Conservation (phyloP, 2,113 vertebrate genomes). For the Alaudala cheleensis region DNA sequence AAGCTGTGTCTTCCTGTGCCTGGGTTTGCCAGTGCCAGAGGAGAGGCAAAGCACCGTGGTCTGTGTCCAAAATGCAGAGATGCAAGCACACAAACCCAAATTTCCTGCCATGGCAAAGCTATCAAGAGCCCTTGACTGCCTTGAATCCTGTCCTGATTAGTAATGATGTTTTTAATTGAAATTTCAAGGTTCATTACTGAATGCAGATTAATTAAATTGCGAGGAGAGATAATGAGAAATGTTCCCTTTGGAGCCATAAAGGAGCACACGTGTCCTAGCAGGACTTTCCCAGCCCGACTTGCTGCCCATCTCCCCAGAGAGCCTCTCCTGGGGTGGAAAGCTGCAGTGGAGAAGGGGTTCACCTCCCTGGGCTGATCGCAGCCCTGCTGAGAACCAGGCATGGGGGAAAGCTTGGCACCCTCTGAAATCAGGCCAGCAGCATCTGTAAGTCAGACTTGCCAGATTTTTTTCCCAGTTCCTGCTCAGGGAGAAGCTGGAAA, state of each 20-base stretch:
- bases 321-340: not conserved
- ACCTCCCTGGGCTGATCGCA: not conserved
- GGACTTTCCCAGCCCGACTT: not conserved
- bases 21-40: not conserved
- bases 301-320: not conserved
- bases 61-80: not conserved
- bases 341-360: accelerated
- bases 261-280: not conserved
- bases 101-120: not conserved
- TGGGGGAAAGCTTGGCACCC: accelerated
- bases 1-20: accelerated
- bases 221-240: slow-evolving; percentile 67
- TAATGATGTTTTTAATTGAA: slow-evolving; percentile 75
- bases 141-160: slow-evolving; percentile 53
- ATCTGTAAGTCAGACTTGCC: not conserved
- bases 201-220: slow-evolving; percentile 76
- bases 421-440: not conserved
- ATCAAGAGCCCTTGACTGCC: not conserved
- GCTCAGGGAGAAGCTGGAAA: not conserved
- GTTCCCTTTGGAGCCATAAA: slow-evolving; percentile 57
- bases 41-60: not conserved
- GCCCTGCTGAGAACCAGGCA: not conserved
- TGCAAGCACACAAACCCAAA: not conserved
- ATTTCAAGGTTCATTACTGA: slow-evolving; percentile 79
- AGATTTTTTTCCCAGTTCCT: not conserved